Evolutionary conservation across 2,113 vertebrate species (phyloP), one percentile per base, ranked within the genome.

Genomic region (Procapra przewalskii): DNA sequence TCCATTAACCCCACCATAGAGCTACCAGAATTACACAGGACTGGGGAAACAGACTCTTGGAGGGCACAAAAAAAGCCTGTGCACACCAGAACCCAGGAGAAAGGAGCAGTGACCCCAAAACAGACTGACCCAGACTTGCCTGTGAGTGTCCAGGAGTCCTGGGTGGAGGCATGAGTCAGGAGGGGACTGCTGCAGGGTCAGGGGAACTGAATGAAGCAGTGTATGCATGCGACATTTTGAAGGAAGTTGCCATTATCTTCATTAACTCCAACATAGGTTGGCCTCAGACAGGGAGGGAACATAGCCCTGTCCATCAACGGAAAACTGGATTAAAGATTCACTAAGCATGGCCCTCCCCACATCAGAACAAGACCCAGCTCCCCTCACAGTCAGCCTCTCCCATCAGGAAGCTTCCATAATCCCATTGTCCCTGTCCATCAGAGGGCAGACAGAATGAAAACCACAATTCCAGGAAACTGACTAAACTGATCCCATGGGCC

Each of bases 141-240:
- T 36, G 64, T 36, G 9, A 71, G 8, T 11, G n/a, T 6, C 9
- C 9, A 36, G 17, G n/a, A 36, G 64, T 36, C 64, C 64, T 1
- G 4, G 17, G 17, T 0, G 0, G n/a, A 71, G 17, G 17, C 9
- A 0, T 71, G 17, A 36, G n/a, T 67, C 17, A 36, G 64, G 17
- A 21, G n/a, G 21, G 17, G 17, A n/a, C n/a, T 6, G 9, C 64
- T 21, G 3, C n/a, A 71, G 9, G 17, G 64, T 36, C 1, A 0
- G n/a, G n/a, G 64, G 64, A 36, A 21, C 64, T 67, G n/a, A 71
- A 21, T 36, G 17, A 36, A 17, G n/a, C 64, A 71, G 64, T 11
- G 9, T 10, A 12, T 71, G 2, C n/a, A 12, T 11, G n/a, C 2
- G 9, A 36, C n/a, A 11, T 71, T 23, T 71, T 36, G 64, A 71